These are phyloP conservation scores for Pterocles orientalis DNA, from an alignment of 2,113 vertebrate genomes.

Conservation along the genomic window DNA sequence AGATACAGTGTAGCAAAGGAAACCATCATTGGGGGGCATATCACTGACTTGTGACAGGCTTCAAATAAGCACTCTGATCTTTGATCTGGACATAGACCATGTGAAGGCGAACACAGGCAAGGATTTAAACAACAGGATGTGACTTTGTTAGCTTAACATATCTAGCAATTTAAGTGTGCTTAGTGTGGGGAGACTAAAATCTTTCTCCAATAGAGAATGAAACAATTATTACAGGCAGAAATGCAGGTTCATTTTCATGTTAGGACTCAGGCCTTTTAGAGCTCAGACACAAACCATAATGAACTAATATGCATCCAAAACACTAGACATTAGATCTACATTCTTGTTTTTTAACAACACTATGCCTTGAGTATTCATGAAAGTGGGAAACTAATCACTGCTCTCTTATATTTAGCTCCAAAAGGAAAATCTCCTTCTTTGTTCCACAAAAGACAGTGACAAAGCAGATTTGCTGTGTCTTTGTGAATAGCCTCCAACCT, in stretches of 20 bases:
- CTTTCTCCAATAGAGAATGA: not conserved
- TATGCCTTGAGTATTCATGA: not conserved
- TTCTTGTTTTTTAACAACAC: not conserved
- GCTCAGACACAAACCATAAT: fast-evolving
- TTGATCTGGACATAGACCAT: not conserved
- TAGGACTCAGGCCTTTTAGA: not conserved
- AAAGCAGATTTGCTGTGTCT: not conserved
- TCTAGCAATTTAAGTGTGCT: not conserved
- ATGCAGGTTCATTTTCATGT: not conserved
- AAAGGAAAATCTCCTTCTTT: not conserved
- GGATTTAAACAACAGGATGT: not conserved
- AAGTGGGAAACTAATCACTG: not conserved
- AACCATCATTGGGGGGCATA: not conserved
- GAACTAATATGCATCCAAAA: not conserved
- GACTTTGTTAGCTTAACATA: not conserved
- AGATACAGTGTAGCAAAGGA: not conserved
- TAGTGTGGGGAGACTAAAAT: not conserved
- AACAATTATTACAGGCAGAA: not conserved
- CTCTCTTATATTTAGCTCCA: not conserved
- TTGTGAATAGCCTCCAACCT: not conserved
- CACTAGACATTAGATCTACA: not conserved
- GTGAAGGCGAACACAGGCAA: not conserved
- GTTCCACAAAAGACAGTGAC: not conserved
- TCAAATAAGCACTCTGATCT: not conserved
- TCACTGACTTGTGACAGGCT: not conserved